A percentile compares a stretch with the other conserved stretches of the same genome.
Evolutionary conservation across 2,797 vertebrate species (phyloP).

Genomic region (Pipistrellus pygmaeus): DNA sequence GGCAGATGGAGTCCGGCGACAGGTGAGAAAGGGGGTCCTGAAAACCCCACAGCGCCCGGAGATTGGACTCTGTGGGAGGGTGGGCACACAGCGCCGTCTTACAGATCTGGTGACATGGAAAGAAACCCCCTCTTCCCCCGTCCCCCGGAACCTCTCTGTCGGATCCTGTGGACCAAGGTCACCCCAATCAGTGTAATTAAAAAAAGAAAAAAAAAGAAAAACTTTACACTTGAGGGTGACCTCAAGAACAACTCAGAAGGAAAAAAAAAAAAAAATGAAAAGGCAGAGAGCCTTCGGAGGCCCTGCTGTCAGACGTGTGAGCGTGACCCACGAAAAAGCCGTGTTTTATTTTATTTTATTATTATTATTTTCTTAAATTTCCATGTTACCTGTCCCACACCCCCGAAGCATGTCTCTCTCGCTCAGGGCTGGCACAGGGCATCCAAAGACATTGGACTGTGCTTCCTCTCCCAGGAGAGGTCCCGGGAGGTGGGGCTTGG

Average conservation of each 20-base stretch:
- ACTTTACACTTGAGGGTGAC: background rate
- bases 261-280: background rate
- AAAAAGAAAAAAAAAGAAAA: background rate
- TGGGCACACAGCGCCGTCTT: too few species aligned
- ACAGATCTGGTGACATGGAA: too few species aligned
- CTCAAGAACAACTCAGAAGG: slow-evolving; percentile 44
- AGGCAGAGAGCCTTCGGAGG: background rate
- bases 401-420: background rate
- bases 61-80: too few species aligned
- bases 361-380: background rate
- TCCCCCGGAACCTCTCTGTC: too few species aligned
- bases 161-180: too few species aligned
- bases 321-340: background rate
- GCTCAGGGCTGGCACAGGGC: background rate
- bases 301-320: background rate
- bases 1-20: slow-evolving; percentile 66
- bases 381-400: background rate
- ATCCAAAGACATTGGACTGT: background rate
- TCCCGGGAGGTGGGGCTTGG: background rate
- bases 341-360: too few species aligned
- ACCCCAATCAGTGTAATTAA: too few species aligned
- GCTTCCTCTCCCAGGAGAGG: background rate
- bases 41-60: too few species aligned
- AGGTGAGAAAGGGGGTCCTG: slow-evolving; percentile 49
- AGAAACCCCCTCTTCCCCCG: too few species aligned